phyloP scores from a whole-genome alignment of 2,113 vertebrate species.

The Spea bombifrons region DNA sequence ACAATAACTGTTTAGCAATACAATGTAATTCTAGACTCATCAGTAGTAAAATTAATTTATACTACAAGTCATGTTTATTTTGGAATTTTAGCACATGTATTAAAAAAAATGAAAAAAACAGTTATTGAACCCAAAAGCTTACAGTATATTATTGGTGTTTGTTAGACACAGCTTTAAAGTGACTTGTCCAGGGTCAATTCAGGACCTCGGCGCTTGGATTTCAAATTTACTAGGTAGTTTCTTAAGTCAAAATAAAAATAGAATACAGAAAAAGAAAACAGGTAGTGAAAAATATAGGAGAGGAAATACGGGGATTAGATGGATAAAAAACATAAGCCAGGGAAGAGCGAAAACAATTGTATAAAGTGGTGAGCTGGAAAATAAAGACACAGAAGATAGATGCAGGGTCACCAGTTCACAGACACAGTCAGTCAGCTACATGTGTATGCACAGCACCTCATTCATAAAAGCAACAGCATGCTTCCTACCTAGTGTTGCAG shows the following conservation, averaged over 20 bases:
- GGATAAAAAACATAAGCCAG: background rate
- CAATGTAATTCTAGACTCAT: background rate
- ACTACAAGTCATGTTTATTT: too few species aligned
- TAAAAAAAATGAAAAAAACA: background rate
- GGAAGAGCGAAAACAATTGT: background rate
- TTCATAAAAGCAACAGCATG: conserved; percentile 44
- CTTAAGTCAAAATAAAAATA: background rate
- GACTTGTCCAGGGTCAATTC: background rate
- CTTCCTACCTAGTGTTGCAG: conserved; percentile 39
- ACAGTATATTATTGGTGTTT: background rate
- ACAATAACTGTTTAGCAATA: background rate
- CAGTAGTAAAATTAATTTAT: background rate
- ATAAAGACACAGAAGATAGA: conserved; percentile 8
- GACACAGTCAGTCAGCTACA: conserved; percentile 36
- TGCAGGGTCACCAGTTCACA: conserved; percentile 15
- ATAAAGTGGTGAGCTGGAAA: conserved; percentile 16
- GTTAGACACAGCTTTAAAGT: background rate
- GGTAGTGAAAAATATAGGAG: background rate
- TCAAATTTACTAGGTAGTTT: background rate
- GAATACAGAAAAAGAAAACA: conserved; percentile 3
- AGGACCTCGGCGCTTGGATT: background rate
- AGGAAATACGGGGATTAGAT: background rate
- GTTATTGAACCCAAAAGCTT: background rate
- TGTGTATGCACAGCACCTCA: conserved; percentile 42
- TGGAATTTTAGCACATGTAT: background rate